Base-by-base conservation (phyloP, 2,113 vertebrate species). In the Oncorhynchus masou region DNA sequence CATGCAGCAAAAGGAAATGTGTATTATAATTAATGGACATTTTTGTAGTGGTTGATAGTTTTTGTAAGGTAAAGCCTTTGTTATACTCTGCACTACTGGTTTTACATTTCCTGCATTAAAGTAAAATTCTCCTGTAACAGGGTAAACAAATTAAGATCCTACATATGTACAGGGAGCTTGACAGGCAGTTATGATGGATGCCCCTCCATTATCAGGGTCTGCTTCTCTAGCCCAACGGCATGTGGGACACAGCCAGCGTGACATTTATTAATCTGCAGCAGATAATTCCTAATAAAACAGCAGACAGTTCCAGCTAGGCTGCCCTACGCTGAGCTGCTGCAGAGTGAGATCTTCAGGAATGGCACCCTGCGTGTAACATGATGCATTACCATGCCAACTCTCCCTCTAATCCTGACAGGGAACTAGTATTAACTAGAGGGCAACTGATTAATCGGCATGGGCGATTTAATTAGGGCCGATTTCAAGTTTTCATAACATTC, bases 191-290 rank as follows among this genome's bases (percentile, higher is more conserved):
- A 74, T 87, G 89, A 92, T 91, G 84, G 85, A 92, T 90, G 79
- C 84, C 76, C 69, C 83, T 90, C 86, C 59, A 83, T 90, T 89
- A 90, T 90, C 85, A 77, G 75, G 73, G 70, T 49, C 48, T 79
- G 76, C 78, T 86, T 87, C 76, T 54, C 79, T 86, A 54, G 85
- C 71, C 84, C 79, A 68, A 71, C 48, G 60, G 78, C 79, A 77
- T 54, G 69, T 24, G 74, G 88, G 85, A 89, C 78, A 76, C 78
- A 27, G 74, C 74, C 68, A 34, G 48, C 20, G 3, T 13, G 79
- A 88, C 86, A 73, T 81, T 81, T 91, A 91, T 91, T 91, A 92
- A 92, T 91, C 48, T 74, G 71, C 84, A 76, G 74, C 75, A 84
- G 85, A 89, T 93, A 86, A 89, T 87, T 89, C 82, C 79, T 73